Percentiles rank a stretch among this genome's conserved stretches.
phyloP scores from a whole-genome alignment of 1,140 invertebrate species.

The Amyelois transitella region DNA sequence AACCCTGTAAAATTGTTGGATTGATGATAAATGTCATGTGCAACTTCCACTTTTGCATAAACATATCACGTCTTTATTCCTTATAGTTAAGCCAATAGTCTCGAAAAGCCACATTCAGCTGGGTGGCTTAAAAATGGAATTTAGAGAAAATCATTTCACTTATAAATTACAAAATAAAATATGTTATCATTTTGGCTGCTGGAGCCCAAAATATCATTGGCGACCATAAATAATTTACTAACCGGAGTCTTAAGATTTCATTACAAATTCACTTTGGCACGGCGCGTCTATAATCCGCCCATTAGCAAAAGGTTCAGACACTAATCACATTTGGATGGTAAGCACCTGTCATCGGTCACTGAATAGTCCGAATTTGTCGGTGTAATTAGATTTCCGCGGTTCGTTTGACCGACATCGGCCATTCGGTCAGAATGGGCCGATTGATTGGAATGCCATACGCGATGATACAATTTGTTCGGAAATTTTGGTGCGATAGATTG shows the following conservation, averaged over 20 bases:
- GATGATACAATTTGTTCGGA: background rate
- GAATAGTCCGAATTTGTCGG: conserved; percentile 16
- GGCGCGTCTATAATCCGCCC: conserved; percentile 27
- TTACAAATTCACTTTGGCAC: conserved; percentile 47
- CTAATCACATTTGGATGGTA: conserved; percentile 43
- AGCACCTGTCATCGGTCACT: conserved; percentile 43
- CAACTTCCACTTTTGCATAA: no score
- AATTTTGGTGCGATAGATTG: background rate
- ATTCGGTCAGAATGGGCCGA: conserved; percentile 21
- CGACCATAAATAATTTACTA: conserved; percentile 34
- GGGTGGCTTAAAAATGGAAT: no score
- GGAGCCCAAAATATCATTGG: background rate
- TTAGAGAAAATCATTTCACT: no score
- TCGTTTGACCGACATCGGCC: conserved; percentile 35
- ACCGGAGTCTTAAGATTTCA: conserved; percentile 33
- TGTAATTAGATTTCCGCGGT: conserved; percentile 44
- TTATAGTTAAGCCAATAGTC: no score
- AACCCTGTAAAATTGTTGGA: no score
- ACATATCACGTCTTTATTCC: no score
- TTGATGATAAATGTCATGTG: no score
- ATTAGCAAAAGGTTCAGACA: conserved; percentile 32
- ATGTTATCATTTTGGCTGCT: background rate
- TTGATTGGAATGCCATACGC: conserved; percentile 29
- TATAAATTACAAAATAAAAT: background rate
- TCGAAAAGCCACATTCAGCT: no score